phyloP scores from a whole-genome alignment of 92 coral and sea anemone species.

The Paramuricea clavata region DNA sequence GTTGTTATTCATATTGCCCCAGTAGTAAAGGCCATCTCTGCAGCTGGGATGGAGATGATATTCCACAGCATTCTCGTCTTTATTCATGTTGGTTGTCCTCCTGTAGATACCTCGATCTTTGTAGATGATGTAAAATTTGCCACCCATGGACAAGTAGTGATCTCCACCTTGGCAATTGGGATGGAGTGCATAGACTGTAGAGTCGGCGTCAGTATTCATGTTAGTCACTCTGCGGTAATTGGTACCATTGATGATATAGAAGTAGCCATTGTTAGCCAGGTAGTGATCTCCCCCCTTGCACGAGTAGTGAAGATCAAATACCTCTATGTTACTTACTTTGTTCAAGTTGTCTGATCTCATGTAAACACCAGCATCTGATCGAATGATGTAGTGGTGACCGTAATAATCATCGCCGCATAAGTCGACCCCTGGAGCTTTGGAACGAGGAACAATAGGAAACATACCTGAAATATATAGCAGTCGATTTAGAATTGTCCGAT shows the following conservation, averaged over 20 bases:
- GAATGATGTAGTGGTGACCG: neutral
- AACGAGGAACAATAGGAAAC: neutral
- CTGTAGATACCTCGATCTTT: slow-evolving; percentile 21
- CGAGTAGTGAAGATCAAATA: neutral
- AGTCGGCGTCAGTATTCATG: slow-evolving; percentile 23
- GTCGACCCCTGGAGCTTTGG: slow-evolving; percentile 34
- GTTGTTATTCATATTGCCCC: slow-evolving; percentile 49
- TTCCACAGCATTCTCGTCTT: slow-evolving; percentile 6
- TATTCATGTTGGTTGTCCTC: slow-evolving; percentile 27
- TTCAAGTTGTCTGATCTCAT: slow-evolving; percentile 6
- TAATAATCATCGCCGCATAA: neutral
- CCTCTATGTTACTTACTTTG: slow-evolving; percentile 2
- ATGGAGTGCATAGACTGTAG: slow-evolving; percentile 43
- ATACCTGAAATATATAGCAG: neutral
- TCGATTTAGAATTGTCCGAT: too few species aligned
- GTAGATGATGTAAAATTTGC: slow-evolving; percentile 22
- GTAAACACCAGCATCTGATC: slow-evolving; percentile 38
- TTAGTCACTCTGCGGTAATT: slow-evolving; percentile 33
- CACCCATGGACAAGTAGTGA: slow-evolving; percentile 11
- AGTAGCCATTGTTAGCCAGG: slow-evolving; percentile 2
- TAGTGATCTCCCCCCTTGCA: slow-evolving; percentile 42
- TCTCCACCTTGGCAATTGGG: slow-evolving; percentile 38
- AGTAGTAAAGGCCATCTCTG: slow-evolving; percentile 30
- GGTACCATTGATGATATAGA: slow-evolving; percentile 22
- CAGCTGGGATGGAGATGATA: neutral